Percentiles rank a stretch among this genome's conserved stretches.
phyloP scores from a whole-genome alignment of 1,140 invertebrate species.

The Brachionus angularis region DNA sequence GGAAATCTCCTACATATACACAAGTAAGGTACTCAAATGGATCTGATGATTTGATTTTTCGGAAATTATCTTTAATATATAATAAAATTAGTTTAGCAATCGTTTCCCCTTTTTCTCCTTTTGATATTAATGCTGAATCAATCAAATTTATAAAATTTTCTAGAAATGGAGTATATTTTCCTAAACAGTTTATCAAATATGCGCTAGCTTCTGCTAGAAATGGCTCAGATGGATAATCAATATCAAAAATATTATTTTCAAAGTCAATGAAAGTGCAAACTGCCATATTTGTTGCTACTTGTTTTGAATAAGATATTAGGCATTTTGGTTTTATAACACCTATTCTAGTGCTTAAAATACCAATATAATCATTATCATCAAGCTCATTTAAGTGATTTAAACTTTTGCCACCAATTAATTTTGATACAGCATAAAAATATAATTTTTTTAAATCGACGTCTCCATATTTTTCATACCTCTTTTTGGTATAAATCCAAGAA shows the following conservation, averaged over 20 bases:
- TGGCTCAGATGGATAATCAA: constrained; percentile 24
- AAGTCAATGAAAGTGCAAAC: neutral
- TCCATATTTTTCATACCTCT: neutral
- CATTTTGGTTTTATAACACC: neutral
- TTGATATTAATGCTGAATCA: no score
- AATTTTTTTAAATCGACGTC: neutral
- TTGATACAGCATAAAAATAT: neutral
- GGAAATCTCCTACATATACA: neutral
- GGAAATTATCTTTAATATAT: neutral
- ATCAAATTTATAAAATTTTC: neutral
- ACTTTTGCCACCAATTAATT: neutral
- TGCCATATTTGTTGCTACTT: neutral
- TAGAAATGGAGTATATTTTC: neutral
- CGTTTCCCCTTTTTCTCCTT: constrained; percentile 17
- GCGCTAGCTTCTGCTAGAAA: neutral
- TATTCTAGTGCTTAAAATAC: neutral
- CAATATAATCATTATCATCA: neutral
- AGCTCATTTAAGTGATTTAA: neutral
- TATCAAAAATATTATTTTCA: neutral
- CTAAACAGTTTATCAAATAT: neutral
- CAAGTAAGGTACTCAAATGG: neutral
- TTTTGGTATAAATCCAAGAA: neutral
- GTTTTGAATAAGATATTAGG: neutral
- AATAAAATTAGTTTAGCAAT: neutral
- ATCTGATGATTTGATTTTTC: neutral